phyloP scores from a whole-genome alignment of 2,797 vertebrate species.

The Macroramphosus scolopax region DNA sequence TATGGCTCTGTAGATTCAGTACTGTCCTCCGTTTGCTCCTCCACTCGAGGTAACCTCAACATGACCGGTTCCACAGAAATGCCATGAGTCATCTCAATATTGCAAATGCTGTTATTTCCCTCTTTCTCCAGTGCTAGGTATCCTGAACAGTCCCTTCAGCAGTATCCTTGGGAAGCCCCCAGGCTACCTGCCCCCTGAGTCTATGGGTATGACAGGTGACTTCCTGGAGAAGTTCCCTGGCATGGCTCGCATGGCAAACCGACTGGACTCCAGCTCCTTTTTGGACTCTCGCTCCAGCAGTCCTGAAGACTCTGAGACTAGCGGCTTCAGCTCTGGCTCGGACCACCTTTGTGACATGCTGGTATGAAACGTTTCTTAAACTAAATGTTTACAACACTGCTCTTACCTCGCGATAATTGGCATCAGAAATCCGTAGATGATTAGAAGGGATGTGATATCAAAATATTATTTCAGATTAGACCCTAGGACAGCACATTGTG shows the following conservation, averaged over 20 bases:
- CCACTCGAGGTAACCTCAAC: background rate
- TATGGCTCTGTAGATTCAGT: too few species aligned
- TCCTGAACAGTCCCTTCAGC: constrained; percentile 88
- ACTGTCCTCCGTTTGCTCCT: too few species aligned
- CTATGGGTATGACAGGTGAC: constrained; percentile 86
- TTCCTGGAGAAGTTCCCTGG: constrained; percentile 89
- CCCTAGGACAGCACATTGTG: too few species aligned
- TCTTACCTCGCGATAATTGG: too few species aligned
- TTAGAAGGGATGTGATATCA: too few species aligned
- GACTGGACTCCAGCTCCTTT: constrained; percentile 87
- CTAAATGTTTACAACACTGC: too few species aligned
- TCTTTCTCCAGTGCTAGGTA: constrained; percentile 80
- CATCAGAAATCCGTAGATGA: too few species aligned
- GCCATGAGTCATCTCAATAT: background rate
- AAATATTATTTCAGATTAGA: too few species aligned
- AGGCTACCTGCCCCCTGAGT: constrained; percentile 83
- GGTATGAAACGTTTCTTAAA: constrained; percentile 49
- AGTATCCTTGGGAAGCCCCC: constrained; percentile 84
- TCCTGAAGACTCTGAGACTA: constrained; percentile 96
- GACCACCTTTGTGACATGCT: constrained; percentile 91
- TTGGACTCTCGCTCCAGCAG: constrained; percentile 96
- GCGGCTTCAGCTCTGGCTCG: constrained; percentile 97
- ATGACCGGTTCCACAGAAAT: background rate
- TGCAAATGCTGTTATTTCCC: background rate
- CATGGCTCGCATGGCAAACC: constrained; percentile 81